phyloP scores from a whole-genome alignment of 2,888 invertebrate genomes.

The Hypomecis atomaria region DNA sequence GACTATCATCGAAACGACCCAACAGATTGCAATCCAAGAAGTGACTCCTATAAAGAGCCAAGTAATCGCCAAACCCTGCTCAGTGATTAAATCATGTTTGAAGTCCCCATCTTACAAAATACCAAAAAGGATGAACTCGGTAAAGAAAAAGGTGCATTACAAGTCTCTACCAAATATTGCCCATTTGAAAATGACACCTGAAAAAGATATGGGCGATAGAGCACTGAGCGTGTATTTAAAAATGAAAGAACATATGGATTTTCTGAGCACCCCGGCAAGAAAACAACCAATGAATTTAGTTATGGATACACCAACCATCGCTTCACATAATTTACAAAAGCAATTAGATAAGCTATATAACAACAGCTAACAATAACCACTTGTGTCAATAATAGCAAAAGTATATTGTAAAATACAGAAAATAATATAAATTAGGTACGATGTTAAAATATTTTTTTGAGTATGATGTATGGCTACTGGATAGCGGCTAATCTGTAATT shows the following conservation, averaged over 20 bases:
- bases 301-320: constrained; percentile 66
- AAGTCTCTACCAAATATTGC: constrained; percentile 71
- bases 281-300: constrained; percentile 47
- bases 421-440: not conserved
- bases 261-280: constrained; percentile 67
- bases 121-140: constrained; percentile 60
- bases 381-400: not conserved
- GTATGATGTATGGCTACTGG: not conserved
- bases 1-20: constrained; percentile 39
- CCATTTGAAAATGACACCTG: constrained; percentile 51
- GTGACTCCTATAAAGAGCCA: constrained; percentile 46
- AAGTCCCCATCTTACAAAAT: constrained; percentile 74
- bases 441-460: no score
- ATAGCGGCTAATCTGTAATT: constrained; percentile 10
- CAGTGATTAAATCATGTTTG: constrained; percentile 59
- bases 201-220: constrained; percentile 55
- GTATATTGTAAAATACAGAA: not conserved
- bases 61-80: constrained; percentile 49
- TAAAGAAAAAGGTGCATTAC: constrained; percentile 64
- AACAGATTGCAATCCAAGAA: constrained; percentile 44
- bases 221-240: constrained; percentile 72
- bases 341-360: constrained; percentile 73
- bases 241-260: constrained; percentile 73
- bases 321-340: constrained; percentile 71
- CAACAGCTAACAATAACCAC: constrained; percentile 48